Evolutionary conservation across 2,113 vertebrate genomes (phyloP).

Genomic region (Pitta sordida): DNA sequence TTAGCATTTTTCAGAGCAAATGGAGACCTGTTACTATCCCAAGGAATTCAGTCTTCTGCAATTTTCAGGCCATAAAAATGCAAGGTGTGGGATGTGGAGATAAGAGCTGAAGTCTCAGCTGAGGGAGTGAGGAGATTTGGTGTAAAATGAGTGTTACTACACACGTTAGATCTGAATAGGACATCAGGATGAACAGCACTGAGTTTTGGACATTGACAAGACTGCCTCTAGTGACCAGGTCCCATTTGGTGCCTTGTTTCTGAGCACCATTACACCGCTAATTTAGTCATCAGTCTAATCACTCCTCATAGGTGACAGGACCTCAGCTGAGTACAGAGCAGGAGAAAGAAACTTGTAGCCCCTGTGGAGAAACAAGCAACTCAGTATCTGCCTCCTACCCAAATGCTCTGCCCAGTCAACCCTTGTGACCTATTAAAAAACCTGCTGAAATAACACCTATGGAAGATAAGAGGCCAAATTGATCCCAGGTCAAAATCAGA

Average conservation of each 20-base stretch:
- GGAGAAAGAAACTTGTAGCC: background rate
- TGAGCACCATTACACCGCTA: background rate
- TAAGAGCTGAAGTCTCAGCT: background rate
- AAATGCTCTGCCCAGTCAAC: accelerated
- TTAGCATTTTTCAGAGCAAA: slow-evolving; percentile 26
- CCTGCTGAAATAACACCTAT: background rate
- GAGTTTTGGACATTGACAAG: background rate
- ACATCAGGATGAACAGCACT: background rate
- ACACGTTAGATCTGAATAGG: background rate
- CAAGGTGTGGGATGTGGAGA: background rate
- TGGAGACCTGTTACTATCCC: background rate
- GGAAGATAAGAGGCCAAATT: background rate
- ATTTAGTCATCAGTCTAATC: background rate
- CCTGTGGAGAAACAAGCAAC: background rate
- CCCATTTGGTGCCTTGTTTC: accelerated
- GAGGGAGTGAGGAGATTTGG: background rate
- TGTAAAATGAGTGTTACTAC: background rate
- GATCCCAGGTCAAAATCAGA: background rate
- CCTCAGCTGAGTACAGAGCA: background rate
- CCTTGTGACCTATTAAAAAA: background rate
- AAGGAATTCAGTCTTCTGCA: background rate
- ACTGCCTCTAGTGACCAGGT: background rate
- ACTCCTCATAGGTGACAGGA: background rate
- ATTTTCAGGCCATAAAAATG: background rate
- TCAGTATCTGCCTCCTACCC: background rate